Evolutionary conservation across 2,888 invertebrate species (phyloP).

Genomic region (Oscheius myriophilus): DNA sequence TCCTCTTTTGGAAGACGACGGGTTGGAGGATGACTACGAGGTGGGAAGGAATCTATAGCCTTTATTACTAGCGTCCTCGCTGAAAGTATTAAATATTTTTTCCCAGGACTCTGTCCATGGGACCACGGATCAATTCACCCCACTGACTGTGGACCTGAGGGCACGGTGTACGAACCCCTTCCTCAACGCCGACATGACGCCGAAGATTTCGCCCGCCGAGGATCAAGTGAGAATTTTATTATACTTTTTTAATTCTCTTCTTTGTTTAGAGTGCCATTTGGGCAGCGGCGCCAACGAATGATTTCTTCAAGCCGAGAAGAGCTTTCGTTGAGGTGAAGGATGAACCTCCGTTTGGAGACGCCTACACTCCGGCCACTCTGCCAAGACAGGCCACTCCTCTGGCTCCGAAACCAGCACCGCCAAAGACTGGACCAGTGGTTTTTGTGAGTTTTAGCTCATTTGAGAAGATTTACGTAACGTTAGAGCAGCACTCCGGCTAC

Average conservation of each 20-base stretch:
- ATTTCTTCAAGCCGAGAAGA: not conserved
- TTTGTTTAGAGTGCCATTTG: too few relatives aligned
- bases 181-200: conserved; percentile 28
- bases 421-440: conserved; percentile 12
- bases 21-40: conserved; percentile 55
- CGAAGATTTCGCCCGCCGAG: conserved; percentile 31
- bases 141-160: conserved; percentile 12
- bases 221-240: not conserved
- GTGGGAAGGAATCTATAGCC: conserved; percentile 24
- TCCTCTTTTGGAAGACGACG: conserved; percentile 57
- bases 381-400: conserved; percentile 39
- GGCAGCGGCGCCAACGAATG: not conserved
- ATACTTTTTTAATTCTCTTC: too few relatives aligned
- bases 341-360: conserved; percentile 11
- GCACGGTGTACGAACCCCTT: conserved; percentile 28
- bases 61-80: not conserved
- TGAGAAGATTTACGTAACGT: too few relatives aligned
- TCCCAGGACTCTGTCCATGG: not conserved
- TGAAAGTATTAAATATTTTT: not conserved
- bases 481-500: too few relatives aligned
- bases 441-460: conserved; percentile 6
- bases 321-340: not conserved
- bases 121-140: conserved; percentile 7
- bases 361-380: conserved; percentile 48
- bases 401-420: conserved; percentile 14